Conservation (phyloP, 2,113 vertebrate genomes). For the Anarhynchus alexandrinus region DNA sequence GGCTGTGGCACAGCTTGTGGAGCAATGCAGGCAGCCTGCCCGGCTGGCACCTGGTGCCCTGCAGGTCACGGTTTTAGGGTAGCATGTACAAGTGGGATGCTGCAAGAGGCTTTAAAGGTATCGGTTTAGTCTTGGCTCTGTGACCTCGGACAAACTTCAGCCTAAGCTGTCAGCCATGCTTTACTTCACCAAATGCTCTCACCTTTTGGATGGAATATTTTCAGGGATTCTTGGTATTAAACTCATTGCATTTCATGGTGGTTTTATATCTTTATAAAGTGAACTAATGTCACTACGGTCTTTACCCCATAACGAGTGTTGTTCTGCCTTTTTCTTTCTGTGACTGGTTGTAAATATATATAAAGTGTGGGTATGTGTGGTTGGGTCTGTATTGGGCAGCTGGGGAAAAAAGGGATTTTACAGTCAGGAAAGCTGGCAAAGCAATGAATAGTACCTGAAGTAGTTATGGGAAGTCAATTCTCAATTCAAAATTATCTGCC, state of each 20-base stretch:
- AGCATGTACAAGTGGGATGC: neutral
- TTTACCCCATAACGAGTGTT: neutral
- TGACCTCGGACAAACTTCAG: neutral
- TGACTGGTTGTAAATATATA: neutral
- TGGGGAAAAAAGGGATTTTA: neutral
- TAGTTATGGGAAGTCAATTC: neutral
- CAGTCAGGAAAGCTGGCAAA: neutral
- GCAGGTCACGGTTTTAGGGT: neutral
- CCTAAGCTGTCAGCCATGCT: neutral
- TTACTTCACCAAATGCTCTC: neutral
- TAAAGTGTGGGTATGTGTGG: neutral
- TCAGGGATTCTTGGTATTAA: neutral
- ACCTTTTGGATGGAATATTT: neutral
- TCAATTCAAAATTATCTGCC: neutral
- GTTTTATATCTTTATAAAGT: neutral
- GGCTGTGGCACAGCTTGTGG: rapidly evolving
- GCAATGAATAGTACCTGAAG: neutral
- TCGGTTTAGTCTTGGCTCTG: neutral
- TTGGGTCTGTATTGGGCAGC: neutral
- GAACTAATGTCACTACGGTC: neutral
- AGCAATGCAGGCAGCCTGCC: neutral
- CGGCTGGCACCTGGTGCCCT: neutral
- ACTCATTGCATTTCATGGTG: neutral
- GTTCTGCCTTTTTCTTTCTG: neutral
- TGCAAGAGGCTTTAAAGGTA: neutral